Evolutionary conservation across 2,888 invertebrate genomes (phyloP), one percentile per base, ranked within the genome.

Genomic region (Drosophila nr. medialis): DNA sequence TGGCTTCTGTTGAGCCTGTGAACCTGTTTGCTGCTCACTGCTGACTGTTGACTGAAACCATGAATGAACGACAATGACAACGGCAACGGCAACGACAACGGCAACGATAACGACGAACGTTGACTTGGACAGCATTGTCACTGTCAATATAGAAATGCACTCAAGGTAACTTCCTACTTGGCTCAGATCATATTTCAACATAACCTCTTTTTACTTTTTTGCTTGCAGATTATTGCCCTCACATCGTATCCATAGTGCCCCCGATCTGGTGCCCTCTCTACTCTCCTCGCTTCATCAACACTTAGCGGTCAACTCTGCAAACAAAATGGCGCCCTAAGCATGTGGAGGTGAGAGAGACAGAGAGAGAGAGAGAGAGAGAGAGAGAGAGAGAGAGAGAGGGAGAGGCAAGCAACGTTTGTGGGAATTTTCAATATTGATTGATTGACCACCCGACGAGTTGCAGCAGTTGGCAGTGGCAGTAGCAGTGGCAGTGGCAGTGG

Each of bases 111-210:
- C 73, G 32, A 64, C 49, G 58, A 54, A 51, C 63, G 66, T 62
- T 32, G 49, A 64, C 60, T 63, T 64, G 77, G 59, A 78, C 67
- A 71, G 83, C 85, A 85, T 85, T 85, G 85, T 85, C 89, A 85
- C 82, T 85, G 84, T 84, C 84, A 83, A 85, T 80, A 76, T 79
- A 83, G 86, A 90, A 91, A 91, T 91, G 90, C 92, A 91, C 86
- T 91, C 91, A 91, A 91, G 92, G 92, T 91, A 91, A 91, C 92
- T 91, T 91, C 91, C 91, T 90, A 76, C 85, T 85, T 85, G 88
- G 50, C 70, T 55, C 73, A 77, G 76, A 67, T 85, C 85, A 83
- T 68, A 85, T 85, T 85, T 87, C 85, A 81, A 65, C 62, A 71
- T 79, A 89, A 85, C 88, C 90, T 84, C 88, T 85, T 87, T 87